Evolutionary conservation across 2,888 invertebrate genomes (phyloP).

Genomic region (Pheosia gnoma): DNA sequence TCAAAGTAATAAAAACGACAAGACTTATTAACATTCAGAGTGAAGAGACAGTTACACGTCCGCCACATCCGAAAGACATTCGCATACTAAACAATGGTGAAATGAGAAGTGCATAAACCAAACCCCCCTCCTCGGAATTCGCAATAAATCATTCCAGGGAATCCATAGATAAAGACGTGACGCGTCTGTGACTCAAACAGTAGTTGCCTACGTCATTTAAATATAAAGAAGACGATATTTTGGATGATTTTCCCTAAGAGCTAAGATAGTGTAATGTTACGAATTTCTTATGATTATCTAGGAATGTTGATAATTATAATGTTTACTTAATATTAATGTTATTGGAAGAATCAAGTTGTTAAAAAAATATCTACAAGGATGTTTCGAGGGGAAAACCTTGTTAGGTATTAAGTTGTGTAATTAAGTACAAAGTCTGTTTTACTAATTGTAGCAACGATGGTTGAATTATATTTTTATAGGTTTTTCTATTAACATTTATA

Average conservation of each 20-base stretch:
- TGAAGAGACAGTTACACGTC: conserved; percentile 41
- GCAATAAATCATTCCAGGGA: conserved; percentile 50
- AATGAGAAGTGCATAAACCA: conserved; percentile 52
- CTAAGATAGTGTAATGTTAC: background rate
- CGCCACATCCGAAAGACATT: conserved; percentile 49
- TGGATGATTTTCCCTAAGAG: background rate
- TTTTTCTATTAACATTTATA: no score
- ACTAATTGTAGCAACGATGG: no score
- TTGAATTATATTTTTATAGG: no score
- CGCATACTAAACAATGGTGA: conserved; percentile 53
- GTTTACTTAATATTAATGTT: no score
- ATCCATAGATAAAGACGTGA: conserved; percentile 54
- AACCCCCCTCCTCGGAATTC: conserved; percentile 28
- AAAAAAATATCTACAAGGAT: no score
- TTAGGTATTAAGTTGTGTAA: no score
- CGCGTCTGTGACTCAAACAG: conserved; percentile 48
- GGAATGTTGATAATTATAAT: background rate
- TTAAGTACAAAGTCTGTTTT: no score
- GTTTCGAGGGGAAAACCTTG: no score
- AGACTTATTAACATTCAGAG: conserved; percentile 18
- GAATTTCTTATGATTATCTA: background rate
- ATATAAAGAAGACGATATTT: background rate
- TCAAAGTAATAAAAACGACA: background rate
- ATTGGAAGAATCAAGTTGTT: no score
- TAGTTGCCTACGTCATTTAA: conserved; percentile 11